Evolutionary conservation across 2,113 vertebrate genomes (phyloP), one percentile per base, ranked within the genome.

Genomic region (Nanorana parkeri): DNA sequence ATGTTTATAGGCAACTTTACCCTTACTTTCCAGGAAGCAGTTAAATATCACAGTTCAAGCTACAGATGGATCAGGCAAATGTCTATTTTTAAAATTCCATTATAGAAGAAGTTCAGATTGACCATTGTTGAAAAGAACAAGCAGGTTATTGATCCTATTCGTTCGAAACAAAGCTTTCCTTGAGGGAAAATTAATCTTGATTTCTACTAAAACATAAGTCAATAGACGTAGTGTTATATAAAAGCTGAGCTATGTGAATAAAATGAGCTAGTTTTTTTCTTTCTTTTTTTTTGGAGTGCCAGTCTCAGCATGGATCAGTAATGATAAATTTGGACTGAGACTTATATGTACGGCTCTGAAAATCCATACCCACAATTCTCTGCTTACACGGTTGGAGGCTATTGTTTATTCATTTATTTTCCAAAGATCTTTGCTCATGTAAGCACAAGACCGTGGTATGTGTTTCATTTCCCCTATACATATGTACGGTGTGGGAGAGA

Each of bases 131-230:
- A 83, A 83, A 83, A 83, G 80, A 83, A 83, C 80, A 83, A 83
- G 80, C 71, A 76, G 80, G 80, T 83, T 83, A 83, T 83, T 83
- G 80, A 83, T 83, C 80, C 72, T 55, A 68, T 67, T 83, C 80
- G 80, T 83, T 83, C 80, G 80, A 83, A 83, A 83, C 80, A 83
- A 83, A 83, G 80, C 80, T 83, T 83, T 83, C 80, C 80, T 83
- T 83, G 80, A 83, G 80, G 80, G 80, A 83, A 83, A 83, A 83
- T 83, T 83, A 83, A 83, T 83, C 80, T 83, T 83, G 80, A 83
- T 83, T 83, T 83, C 80, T 83, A 83, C 80, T 83, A 83, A 83
- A 83, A 83, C 80, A 83, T 68, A 83, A 83, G 80, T 83, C 80
- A 83, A 83, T 83, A 83, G 80, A 68, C 64, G 63, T 83, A 83